phyloP scores from a whole-genome alignment of 2,113 vertebrate species.

The Pleuronectes platessa region DNA sequence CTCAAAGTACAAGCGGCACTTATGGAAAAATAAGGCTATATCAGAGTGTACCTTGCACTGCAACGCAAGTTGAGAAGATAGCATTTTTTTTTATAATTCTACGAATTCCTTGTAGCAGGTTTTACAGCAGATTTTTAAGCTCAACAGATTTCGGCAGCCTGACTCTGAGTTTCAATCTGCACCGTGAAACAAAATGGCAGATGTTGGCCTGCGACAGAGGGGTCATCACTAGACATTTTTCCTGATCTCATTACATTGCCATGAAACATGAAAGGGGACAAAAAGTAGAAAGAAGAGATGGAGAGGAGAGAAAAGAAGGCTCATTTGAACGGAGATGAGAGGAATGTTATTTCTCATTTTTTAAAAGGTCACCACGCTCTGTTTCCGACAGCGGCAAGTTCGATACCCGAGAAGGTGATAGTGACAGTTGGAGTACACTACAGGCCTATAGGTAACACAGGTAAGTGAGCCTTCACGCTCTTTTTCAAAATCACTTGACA shows the following conservation, averaged over 20 bases:
- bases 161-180: conserved; percentile 3
- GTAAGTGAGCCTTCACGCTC: too few species aligned
- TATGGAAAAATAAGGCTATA: too few species aligned
- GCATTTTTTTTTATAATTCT: not conserved
- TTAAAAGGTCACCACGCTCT: conserved; percentile 9
- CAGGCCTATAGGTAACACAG: not conserved
- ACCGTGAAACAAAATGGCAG: conserved; percentile 43
- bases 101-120: not conserved
- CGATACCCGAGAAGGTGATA: too few species aligned
- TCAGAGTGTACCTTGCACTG: not conserved
- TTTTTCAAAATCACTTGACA: too few species aligned
- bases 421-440: not conserved
- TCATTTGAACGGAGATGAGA: conserved; percentile 14
- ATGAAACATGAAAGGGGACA: conserved; percentile 1
- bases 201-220: conserved; percentile 34
- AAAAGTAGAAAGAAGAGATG: not conserved
- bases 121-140: not conserved
- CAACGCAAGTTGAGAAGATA: not conserved
- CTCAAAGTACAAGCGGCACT: too few species aligned
- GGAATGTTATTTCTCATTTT: conserved; percentile 1
- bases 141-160: not conserved
- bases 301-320: conserved; percentile 2
- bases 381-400: too few species aligned
- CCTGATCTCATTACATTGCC: conserved; percentile 28
- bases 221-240: conserved; percentile 43